Percentiles rank a stretch among this genome's conserved stretches.
Conservation (phyloP, 2,797 vertebrate species). For the Mus caroli region DNA sequence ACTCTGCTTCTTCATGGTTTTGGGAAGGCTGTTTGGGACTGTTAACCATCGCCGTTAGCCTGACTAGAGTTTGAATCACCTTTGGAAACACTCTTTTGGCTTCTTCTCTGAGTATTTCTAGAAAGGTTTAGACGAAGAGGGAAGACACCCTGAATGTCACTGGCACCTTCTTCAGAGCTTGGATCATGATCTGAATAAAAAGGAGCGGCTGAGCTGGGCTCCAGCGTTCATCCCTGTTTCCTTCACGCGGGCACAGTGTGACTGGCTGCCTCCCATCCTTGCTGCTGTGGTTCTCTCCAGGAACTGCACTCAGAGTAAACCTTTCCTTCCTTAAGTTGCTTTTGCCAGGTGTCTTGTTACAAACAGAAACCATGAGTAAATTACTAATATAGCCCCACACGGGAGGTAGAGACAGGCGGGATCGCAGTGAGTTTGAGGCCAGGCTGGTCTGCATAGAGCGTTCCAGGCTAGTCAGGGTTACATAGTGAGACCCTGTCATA, state of each 20-base stretch:
- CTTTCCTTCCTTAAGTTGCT: background rate
- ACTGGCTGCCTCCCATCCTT: background rate
- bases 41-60: too few relatives aligned
- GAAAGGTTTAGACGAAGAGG: background rate
- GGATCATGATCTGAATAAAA: background rate
- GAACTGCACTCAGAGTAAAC: background rate
- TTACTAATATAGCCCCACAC: background rate
- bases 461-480: background rate
- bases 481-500: background rate
- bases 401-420: background rate
- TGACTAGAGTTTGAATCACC: background rate
- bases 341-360: background rate
- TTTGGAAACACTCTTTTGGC: background rate
- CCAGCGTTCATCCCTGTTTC: background rate
- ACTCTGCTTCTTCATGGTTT: background rate
- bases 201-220: accelerated
- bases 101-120: background rate
- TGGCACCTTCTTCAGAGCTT: background rate
- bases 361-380: background rate
- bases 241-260: background rate
- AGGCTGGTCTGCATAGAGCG: background rate
- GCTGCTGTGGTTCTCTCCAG: background rate
- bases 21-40: background rate
- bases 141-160: background rate
- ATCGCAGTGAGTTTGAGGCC: background rate